These are phyloP conservation scores for Scaptomyza graminum DNA, from an alignment of 1,140 invertebrate species.

Conservation along the genomic window DNA sequence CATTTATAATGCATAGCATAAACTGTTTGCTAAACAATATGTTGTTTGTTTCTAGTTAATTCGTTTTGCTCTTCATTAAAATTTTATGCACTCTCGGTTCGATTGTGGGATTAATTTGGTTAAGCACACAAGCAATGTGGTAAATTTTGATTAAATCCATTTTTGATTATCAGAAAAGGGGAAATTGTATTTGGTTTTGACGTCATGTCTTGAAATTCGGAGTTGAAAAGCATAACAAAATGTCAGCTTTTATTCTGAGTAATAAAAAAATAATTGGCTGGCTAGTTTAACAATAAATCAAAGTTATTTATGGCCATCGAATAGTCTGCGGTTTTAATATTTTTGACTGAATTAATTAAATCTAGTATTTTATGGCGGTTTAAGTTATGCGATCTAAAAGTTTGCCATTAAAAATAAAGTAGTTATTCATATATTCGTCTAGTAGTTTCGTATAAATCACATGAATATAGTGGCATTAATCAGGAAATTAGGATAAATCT, in stretches of 20 bases:
- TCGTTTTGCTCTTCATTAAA: conserved; percentile 49
- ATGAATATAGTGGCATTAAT: too few species aligned
- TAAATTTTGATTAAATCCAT: conserved; percentile 54
- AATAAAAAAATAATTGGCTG: conserved; percentile 5
- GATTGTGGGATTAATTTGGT: conserved; percentile 41
- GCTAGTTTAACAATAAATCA: not conserved
- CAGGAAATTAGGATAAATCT: too few species aligned
- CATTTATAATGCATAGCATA: conserved; percentile 60
- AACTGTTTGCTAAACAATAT: conserved; percentile 35
- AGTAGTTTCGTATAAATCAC: too few species aligned
- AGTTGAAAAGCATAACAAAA: too few species aligned
- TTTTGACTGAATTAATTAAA: too few species aligned
- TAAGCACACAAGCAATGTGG: conserved; percentile 44
- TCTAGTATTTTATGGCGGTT: not conserved
- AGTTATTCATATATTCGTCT: not conserved
- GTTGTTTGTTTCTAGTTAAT: conserved; percentile 55
- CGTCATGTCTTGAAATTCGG: too few species aligned
- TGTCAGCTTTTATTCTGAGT: conserved; percentile 33
- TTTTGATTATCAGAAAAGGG: not conserved
- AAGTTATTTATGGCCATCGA: not conserved
- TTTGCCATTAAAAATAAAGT: conserved; percentile 4
- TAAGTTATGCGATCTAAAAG: not conserved
- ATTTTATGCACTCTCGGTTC: conserved; percentile 56
- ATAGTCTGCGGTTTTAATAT: too few species aligned
- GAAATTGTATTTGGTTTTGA: too few species aligned